These are phyloP conservation scores for Metellina segmentata DNA, from an alignment of 2,888 invertebrate species.

Conservation along the genomic window DNA sequence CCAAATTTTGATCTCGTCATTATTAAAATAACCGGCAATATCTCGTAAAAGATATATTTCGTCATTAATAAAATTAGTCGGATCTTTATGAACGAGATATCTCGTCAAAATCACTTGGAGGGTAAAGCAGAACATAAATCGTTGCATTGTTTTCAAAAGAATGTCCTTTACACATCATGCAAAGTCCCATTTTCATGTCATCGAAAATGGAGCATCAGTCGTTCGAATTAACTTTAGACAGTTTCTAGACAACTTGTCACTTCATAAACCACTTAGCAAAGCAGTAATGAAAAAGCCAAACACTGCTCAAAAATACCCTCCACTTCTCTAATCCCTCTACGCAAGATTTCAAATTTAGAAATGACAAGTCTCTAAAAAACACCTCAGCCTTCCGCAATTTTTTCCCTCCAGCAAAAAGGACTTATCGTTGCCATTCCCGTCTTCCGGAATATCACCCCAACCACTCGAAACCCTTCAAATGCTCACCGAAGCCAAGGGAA, in stretches of 20 bases:
- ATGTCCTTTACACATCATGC: too few relatives aligned
- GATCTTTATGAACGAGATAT: too few relatives aligned
- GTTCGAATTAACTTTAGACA: not conserved
- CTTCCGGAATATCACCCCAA: conserved; percentile 3
- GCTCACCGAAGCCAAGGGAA: conserved; percentile 11
- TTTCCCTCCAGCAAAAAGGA: not conserved
- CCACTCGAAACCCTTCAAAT: conserved; percentile 15
- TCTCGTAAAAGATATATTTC: too few relatives aligned
- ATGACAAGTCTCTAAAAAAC: not conserved
- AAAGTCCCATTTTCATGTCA: not conserved
- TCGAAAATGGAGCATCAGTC: not conserved
- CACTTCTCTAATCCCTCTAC: not conserved
- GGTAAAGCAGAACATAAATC: too few relatives aligned
- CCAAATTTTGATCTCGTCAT: too few relatives aligned
- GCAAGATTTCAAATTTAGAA: not conserved
- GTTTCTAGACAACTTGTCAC: not conserved
- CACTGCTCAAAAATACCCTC: not conserved
- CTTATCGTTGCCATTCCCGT: conserved; percentile 3
- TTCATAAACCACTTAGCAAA: not conserved
- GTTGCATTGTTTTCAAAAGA: too few relatives aligned
- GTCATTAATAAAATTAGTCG: too few relatives aligned
- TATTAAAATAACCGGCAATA: too few relatives aligned
- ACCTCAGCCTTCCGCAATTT: not conserved
- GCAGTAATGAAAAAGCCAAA: not conserved
- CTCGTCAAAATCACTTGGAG: too few relatives aligned